Percentiles rank a stretch among this genome's conserved stretches.
Evolutionary conservation across 2,797 vertebrate species (phyloP).

Genomic region (Cyprinodon diabolis): DNA sequence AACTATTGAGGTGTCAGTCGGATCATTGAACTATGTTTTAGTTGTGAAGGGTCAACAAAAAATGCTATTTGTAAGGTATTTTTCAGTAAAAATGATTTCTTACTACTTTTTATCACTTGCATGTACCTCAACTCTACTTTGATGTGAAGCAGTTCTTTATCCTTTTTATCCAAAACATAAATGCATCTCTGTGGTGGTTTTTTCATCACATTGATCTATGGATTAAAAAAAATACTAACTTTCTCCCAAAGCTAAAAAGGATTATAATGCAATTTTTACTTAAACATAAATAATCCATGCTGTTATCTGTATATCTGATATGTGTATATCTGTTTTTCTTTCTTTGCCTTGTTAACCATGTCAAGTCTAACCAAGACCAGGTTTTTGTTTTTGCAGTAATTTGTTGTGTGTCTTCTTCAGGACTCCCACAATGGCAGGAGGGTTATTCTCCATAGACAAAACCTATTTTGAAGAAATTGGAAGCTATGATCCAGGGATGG

Average conservation of each 20-base stretch:
- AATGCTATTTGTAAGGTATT: too few species aligned
- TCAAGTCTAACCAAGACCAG: neutral
- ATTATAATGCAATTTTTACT: neutral
- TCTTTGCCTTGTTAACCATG: neutral
- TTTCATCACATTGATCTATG: neutral
- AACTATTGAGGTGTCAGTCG: too few species aligned
- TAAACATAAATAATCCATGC: neutral
- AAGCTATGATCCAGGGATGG: slow-evolving; percentile 98
- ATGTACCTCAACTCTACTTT: neutral
- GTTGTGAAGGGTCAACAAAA: too few species aligned
- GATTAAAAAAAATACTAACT: neutral
- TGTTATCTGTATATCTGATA: neutral
- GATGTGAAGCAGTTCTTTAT: neutral
- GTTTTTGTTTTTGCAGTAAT: slow-evolving; percentile 11
- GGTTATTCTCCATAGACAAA: slow-evolving; percentile 97
- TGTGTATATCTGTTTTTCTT: neutral
- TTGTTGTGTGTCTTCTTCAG: slow-evolving; percentile 65
- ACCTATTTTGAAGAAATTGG: slow-evolving; percentile 98
- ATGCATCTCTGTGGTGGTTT: neutral
- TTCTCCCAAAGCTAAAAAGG: neutral
- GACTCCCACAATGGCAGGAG: slow-evolving; percentile 98
- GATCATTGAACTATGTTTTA: too few species aligned
- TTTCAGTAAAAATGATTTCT: too few species aligned
- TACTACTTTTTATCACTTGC: neutral
- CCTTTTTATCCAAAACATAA: neutral